Evolutionary conservation across 2,113 vertebrate genomes (phyloP).

Genomic region (Peromyscus leucopus): DNA sequence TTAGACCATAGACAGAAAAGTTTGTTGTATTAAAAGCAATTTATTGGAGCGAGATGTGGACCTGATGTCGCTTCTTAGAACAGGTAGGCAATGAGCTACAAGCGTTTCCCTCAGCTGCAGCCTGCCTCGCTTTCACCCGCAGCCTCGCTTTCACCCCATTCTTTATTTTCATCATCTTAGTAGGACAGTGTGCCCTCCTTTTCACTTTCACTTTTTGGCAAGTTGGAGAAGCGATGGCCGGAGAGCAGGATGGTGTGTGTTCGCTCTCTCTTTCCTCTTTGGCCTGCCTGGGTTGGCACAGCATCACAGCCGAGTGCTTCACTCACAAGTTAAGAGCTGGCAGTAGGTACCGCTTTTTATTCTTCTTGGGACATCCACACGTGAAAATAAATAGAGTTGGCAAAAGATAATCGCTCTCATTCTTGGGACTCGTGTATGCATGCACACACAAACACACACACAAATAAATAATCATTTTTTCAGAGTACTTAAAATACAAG

Average conservation of each 20-base stretch:
- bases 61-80: background rate
- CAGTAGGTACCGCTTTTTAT: background rate
- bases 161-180: background rate
- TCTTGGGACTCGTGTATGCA: background rate
- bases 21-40: background rate
- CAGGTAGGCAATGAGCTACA: background rate
- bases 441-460: background rate
- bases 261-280: background rate
- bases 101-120: background rate
- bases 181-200: accelerated
- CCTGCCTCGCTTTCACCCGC: background rate
- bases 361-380: background rate
- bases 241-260: background rate
- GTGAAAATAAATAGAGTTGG: background rate
- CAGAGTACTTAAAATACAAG: conserved; percentile 40
- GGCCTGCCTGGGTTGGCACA: background rate
- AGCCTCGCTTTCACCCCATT: background rate
- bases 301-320: background rate
- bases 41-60: background rate
- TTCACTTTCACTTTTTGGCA: background rate
- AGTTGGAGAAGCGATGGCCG: background rate
- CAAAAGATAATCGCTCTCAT: background rate
- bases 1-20: background rate
- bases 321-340: background rate
- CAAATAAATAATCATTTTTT: background rate